These are phyloP conservation scores for Anthoscopus minutus DNA, from an alignment of 2,113 vertebrate genomes.

Conservation along the genomic window DNA sequence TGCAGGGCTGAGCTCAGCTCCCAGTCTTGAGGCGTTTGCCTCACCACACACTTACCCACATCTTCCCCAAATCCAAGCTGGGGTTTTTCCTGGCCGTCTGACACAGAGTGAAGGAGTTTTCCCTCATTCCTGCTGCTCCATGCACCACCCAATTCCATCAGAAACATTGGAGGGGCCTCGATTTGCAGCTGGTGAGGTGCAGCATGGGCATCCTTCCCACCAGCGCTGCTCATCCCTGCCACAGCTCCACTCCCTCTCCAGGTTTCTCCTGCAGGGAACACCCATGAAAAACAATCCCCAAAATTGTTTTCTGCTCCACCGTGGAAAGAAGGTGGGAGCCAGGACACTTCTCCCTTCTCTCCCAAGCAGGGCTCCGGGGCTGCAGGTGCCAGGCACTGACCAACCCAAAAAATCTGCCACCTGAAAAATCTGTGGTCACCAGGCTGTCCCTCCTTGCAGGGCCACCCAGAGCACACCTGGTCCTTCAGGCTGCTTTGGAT, in stretches of 20 bases:
- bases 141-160: fast-evolving
- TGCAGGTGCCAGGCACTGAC: neutral
- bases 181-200: neutral
- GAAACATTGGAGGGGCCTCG: fast-evolving
- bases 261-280: neutral
- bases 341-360: neutral
- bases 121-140: neutral
- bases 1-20: neutral
- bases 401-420: neutral
- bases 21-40: fast-evolving
- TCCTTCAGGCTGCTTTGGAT: neutral
- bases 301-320: neutral
- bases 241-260: neutral
- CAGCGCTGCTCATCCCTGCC: neutral
- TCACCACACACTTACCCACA: neutral
- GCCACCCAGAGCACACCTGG: neutral
- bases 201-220: neutral
- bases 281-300: neutral
- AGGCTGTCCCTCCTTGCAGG: neutral
- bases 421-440: neutral
- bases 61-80: neutral
- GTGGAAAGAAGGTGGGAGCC: neutral
- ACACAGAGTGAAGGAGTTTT: neutral
- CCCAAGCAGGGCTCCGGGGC: neutral
- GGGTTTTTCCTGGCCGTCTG: neutral